A percentile compares a stretch with the other conserved stretches of the same genome.
These are phyloP conservation scores for Lycocorax pyrrhopterus DNA, from an alignment of 2,113 vertebrate genomes.

Conservation along the genomic window DNA sequence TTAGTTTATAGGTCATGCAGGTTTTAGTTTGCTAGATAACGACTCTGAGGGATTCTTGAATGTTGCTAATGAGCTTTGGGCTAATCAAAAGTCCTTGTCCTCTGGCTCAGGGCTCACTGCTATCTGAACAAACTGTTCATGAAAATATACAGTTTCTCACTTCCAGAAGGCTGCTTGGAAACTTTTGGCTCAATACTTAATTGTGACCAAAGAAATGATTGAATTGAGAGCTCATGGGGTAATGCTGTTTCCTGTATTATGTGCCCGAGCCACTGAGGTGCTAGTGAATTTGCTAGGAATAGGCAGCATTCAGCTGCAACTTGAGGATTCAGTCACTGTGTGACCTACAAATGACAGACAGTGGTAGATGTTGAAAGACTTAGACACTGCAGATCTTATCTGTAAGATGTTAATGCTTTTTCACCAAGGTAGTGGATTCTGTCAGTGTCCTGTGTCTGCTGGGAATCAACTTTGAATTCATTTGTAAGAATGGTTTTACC, in stretches of 20 bases:
- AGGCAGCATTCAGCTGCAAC: not conserved
- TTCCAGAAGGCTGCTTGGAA: not conserved
- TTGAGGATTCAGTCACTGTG: not conserved
- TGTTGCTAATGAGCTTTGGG: conserved; percentile 45
- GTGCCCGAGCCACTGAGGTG: not conserved
- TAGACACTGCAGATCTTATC: not conserved
- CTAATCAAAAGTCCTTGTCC: conserved; percentile 1
- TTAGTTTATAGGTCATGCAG: conserved; percentile 10
- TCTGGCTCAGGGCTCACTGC: not conserved
- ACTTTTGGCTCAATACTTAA: not conserved
- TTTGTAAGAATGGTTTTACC: not conserved
- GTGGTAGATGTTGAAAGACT: not conserved
- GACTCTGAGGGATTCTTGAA: not conserved
- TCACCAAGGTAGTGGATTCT: not conserved
- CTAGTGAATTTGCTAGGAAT: not conserved
- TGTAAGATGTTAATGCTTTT: not conserved
- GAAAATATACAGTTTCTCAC: not conserved
- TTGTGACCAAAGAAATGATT: not conserved
- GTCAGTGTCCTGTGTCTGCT: not conserved
- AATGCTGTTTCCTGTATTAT: not conserved
- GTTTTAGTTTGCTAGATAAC: conserved; percentile 2
- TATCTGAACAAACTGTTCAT: not conserved
- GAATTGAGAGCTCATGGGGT: not conserved
- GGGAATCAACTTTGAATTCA: not conserved
- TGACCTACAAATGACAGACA: not conserved